phyloP scores from a whole-genome alignment of 2,113 vertebrate species.

The Miniopterus natalensis region DNA sequence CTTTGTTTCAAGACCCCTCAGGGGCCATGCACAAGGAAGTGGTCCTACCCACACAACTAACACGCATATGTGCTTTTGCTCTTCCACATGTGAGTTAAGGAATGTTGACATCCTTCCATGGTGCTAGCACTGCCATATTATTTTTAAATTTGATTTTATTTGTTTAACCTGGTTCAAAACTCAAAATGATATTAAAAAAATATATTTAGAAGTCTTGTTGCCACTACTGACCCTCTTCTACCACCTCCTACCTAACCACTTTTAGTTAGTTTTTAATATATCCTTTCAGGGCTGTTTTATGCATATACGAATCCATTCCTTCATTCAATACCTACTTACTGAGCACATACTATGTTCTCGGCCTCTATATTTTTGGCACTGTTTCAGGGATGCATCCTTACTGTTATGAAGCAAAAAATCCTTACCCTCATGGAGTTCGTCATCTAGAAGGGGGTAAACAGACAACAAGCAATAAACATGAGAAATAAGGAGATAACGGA shows the following conservation, averaged over 20 bases:
- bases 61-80: neutral
- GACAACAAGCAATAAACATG: neutral
- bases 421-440: neutral
- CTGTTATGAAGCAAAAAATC: slow-evolving; percentile 2
- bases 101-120: neutral
- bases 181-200: slow-evolving; percentile 7
- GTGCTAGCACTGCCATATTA: neutral
- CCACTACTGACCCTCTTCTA: neutral
- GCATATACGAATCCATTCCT: neutral
- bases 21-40: neutral
- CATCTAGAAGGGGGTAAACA: neutral
- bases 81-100: neutral
- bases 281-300: neutral
- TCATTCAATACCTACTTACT: neutral
- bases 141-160: slow-evolving; percentile 31
- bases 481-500: neutral
- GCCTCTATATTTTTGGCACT: neutral
- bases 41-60: neutral
- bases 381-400: neutral
- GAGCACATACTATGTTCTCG: neutral
- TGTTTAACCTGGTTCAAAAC: slow-evolving; percentile 21
- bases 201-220: neutral
- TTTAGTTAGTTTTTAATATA: neutral
- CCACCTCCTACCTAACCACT: neutral
- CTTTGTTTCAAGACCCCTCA: neutral